Evolutionary conservation across 2,113 vertebrate species (phyloP).

Genomic region (Gymnobelideus leadbeateri): DNA sequence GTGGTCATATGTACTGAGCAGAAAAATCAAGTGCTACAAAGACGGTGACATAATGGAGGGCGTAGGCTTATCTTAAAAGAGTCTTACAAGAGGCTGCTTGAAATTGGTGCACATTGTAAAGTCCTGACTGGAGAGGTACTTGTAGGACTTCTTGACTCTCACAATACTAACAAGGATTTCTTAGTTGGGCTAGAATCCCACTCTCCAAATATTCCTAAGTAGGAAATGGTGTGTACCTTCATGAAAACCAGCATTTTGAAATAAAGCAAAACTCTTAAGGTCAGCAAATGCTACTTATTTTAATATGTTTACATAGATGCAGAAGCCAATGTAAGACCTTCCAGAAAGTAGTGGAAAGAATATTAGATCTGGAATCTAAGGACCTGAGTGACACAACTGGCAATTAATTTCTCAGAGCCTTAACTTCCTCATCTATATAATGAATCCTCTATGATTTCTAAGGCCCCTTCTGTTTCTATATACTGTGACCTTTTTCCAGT

Average conservation of each 20-base stretch:
- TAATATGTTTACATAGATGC: neutral
- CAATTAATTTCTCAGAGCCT: neutral
- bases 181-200: neutral
- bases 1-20: neutral
- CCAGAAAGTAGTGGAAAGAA: neutral
- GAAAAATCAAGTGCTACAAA: neutral
- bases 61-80: neutral
- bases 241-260: neutral
- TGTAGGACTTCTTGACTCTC: neutral
- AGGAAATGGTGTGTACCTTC: neutral
- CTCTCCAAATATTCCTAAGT: neutral
- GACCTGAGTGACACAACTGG: neutral
- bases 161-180: conserved; percentile 1
- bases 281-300: neutral
- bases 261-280: neutral
- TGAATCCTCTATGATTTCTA: neutral
- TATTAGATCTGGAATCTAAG: neutral
- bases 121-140: neutral
- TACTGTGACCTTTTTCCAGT: neutral
- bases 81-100: neutral
- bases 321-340: neutral
- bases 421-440: neutral
- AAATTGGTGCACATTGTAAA: neutral
- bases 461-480: neutral
- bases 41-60: neutral